Percentiles rank a stretch among this genome's conserved stretches.
Conservation (phyloP, 2,888 invertebrate genomes). For the Lottia scabra region DNA sequence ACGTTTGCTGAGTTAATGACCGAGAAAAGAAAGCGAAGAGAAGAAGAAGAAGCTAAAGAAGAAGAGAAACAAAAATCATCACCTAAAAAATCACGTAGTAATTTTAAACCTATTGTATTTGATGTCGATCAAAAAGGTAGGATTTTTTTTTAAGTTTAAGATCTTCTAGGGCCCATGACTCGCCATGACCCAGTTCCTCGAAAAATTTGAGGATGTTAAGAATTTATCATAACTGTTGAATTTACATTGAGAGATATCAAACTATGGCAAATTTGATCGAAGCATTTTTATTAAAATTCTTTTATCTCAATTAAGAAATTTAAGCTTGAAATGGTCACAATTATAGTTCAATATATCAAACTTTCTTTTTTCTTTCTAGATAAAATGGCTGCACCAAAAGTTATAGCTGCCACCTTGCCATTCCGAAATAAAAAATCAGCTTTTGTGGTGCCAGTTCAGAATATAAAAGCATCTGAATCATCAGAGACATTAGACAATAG, state of each 20-base stretch:
- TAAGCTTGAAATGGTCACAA: too few species aligned
- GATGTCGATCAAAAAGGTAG: conserved; percentile 22
- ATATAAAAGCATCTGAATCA: neutral
- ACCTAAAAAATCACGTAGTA: conserved; percentile 16
- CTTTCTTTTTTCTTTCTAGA: neutral
- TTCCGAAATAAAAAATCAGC: neutral
- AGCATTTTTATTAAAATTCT: too few species aligned
- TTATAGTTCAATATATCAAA: too few species aligned
- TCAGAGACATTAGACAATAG: too few species aligned
- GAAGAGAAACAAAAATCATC: conserved; percentile 33
- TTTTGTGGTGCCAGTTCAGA: neutral
- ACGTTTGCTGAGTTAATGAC: conserved; percentile 61
- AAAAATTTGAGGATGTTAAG: too few species aligned
- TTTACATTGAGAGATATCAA: too few species aligned
- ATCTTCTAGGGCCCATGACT: too few species aligned
- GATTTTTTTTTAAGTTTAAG: too few species aligned
- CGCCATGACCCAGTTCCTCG: too few species aligned
- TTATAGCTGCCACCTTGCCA: neutral
- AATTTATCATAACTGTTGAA: too few species aligned
- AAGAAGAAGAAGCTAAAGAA: conserved; percentile 23
- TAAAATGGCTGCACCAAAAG: neutral
- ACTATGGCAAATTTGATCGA: too few species aligned
- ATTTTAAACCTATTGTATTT: conserved; percentile 35
- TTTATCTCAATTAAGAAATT: too few species aligned
- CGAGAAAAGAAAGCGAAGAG: conserved; percentile 42